Percentiles rank a stretch among this genome's conserved stretches.
These are phyloP conservation scores for Eulithis testata DNA, from an alignment of 2,888 invertebrate species.

Conservation along the genomic window DNA sequence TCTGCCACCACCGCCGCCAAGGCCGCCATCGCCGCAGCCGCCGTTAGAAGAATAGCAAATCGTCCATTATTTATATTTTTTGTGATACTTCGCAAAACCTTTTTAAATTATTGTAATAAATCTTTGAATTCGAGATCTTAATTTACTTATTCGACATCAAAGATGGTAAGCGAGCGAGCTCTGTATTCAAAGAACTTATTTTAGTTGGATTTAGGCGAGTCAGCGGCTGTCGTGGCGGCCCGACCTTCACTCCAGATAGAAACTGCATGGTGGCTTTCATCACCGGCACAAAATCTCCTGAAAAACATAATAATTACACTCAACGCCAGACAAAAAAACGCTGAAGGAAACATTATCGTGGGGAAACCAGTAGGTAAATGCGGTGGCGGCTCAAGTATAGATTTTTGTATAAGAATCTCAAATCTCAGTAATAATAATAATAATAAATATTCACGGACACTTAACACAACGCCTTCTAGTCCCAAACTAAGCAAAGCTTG, in stretches of 20 bases:
- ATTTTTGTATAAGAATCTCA: too few relatives aligned
- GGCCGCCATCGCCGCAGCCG: background rate
- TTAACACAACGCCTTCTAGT: too few relatives aligned
- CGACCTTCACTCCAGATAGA: conserved; percentile 83
- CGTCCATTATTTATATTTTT: background rate
- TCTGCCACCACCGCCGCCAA: too few relatives aligned
- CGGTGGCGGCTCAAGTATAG: too few relatives aligned
- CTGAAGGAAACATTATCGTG: too few relatives aligned
- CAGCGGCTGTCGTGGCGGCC: conserved; percentile 84
- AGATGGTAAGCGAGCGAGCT: conserved; percentile 22
- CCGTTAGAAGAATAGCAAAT: background rate
- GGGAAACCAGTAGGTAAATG: too few relatives aligned
- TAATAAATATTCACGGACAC: too few relatives aligned
- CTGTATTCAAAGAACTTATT: conserved; percentile 50
- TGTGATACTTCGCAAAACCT: too few relatives aligned
- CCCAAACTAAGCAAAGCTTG: too few relatives aligned
- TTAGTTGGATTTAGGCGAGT: conserved; percentile 60
- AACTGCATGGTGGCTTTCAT: conserved; percentile 87
- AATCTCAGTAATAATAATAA: too few relatives aligned
- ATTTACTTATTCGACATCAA: background rate
- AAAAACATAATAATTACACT: background rate
- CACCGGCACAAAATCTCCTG: conserved; percentile 86
- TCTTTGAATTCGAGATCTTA: background rate
- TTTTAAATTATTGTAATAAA: too few relatives aligned
- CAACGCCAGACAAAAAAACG: background rate